A percentile compares a stretch with the other conserved stretches of the same genome.
Evolutionary conservation across 1,140 invertebrate species (phyloP).

Genomic region (Drosophila mauritiana): DNA sequence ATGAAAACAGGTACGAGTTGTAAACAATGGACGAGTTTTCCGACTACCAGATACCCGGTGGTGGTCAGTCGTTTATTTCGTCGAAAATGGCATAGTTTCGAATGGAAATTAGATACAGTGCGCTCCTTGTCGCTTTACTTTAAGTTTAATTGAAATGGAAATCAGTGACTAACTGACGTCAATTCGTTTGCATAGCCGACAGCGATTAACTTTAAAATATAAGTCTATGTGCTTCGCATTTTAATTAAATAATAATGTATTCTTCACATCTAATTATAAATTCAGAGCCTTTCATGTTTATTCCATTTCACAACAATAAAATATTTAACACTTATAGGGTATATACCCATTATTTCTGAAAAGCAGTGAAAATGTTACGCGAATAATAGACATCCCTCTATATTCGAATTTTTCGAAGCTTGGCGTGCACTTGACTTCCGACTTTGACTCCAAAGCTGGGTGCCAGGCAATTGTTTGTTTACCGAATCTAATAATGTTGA

Average conservation of each 20-base stretch:
- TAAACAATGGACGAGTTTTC: slow-evolving; percentile 20
- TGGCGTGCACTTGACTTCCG: slow-evolving; percentile 31
- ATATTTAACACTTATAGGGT: neutral
- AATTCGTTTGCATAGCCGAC: neutral
- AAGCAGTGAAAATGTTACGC: neutral
- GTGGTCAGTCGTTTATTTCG: slow-evolving; percentile 16
- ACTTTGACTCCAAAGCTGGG: slow-evolving; percentile 28
- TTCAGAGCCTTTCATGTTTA: no score
- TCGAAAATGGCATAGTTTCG: neutral
- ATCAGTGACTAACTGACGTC: slow-evolving; percentile 12
- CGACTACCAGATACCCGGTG: slow-evolving; percentile 34
- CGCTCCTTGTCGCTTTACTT: slow-evolving; percentile 1
- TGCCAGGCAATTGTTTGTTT: slow-evolving; percentile 21
- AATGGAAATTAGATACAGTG: slow-evolving; percentile 7
- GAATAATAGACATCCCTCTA: neutral
- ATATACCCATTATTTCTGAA: neutral
- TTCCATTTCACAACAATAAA: no score
- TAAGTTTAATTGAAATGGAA: slow-evolving; percentile 9
- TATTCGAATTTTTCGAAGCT: neutral
- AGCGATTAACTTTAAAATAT: neutral
- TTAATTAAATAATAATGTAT: no score
- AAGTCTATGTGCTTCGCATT: neutral
- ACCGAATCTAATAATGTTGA: slow-evolving; percentile 27
- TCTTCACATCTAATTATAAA: no score
- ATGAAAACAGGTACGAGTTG: slow-evolving; percentile 25